Conservation (phyloP, 2,888 invertebrate species). For the Silvanus unidentatus region DNA sequence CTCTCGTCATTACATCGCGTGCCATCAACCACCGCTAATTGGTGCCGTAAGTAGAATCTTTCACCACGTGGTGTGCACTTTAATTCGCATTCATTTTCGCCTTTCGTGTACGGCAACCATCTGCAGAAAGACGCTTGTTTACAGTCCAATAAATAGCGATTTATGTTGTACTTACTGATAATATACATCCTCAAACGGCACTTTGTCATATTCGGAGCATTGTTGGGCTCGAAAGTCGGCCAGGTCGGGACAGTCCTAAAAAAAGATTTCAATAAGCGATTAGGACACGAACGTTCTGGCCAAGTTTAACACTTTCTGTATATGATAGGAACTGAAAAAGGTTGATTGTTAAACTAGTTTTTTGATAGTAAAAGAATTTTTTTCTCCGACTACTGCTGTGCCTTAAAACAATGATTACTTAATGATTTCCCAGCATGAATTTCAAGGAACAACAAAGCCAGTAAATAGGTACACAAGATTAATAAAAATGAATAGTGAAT, state of each 20-base stretch:
- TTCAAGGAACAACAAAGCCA: too few relatives aligned
- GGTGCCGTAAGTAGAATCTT: constrained; percentile 85
- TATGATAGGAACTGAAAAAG: too few relatives aligned
- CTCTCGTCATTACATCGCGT: constrained; percentile 76
- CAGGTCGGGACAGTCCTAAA: constrained; percentile 72
- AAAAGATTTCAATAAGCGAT: constrained; percentile 15
- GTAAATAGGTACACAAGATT: too few relatives aligned
- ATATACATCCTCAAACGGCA: constrained; percentile 72
- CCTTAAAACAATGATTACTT: too few relatives aligned
- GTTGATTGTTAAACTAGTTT: too few relatives aligned
- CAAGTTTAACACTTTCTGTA: too few relatives aligned
- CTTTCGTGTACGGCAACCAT: constrained; percentile 85
- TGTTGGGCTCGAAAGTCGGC: constrained; percentile 84
- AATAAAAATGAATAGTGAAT: too few relatives aligned
- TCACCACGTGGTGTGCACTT: constrained; percentile 92
- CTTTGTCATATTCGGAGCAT: constrained; percentile 77
- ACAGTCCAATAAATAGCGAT: too few relatives aligned
- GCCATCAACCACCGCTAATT: constrained; percentile 74
- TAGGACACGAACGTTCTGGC: neutral
- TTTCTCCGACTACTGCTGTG: too few relatives aligned
- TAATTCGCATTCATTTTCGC: constrained; percentile 86
- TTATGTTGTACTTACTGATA: constrained; percentile 62
- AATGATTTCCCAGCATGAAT: too few relatives aligned
- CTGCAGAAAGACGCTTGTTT: constrained; percentile 42
- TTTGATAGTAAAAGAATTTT: too few relatives aligned